phyloP scores from a whole-genome alignment of 2,113 vertebrate genomes.

The Motacilla tschutschensis region DNA sequence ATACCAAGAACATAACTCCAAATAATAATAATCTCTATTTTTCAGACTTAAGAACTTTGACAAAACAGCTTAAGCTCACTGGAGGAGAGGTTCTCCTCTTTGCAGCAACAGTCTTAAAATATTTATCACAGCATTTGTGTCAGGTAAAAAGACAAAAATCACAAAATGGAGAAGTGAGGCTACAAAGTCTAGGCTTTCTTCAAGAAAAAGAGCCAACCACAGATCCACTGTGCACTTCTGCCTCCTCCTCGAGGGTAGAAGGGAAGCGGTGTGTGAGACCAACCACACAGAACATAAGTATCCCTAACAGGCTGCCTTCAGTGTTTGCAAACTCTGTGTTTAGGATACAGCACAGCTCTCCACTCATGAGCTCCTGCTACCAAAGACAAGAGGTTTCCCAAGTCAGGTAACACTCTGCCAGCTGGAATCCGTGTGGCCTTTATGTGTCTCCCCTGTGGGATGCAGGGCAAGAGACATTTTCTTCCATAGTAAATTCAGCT shows the following conservation, averaged over 20 bases:
- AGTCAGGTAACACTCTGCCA: background rate
- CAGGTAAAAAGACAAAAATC: background rate
- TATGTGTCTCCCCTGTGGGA: background rate
- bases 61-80: background rate
- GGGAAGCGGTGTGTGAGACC: background rate
- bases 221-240: background rate
- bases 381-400: background rate
- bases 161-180: background rate
- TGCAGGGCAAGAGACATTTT: background rate
- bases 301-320: background rate
- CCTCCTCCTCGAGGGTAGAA: background rate
- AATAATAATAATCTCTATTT: background rate
- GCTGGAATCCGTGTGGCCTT: background rate
- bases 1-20: background rate
- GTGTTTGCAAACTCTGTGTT: background rate
- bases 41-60: background rate
- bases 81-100: background rate
- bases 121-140: background rate
- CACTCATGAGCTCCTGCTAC: fast-evolving
- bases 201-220: background rate
- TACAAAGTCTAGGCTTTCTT: background rate
- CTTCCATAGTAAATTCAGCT: background rate
- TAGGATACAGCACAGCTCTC: background rate
- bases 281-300: fast-evolving
- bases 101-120: background rate